Conservation (phyloP, 1,140 invertebrate genomes). For the Bombus vancouverensis region DNA sequence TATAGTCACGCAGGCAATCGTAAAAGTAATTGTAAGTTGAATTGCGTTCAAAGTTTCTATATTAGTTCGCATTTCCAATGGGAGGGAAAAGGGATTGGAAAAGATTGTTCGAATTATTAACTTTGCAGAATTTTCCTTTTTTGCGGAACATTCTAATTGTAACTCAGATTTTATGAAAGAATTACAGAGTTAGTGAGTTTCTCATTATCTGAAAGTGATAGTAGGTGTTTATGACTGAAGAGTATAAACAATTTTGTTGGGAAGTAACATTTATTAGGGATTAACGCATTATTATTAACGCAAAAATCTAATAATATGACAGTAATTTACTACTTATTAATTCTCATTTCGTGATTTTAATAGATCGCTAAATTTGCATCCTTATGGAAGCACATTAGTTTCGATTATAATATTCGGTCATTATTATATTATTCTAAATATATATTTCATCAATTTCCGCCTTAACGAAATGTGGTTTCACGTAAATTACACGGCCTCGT, state of each 20-base stretch:
- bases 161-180: not conserved
- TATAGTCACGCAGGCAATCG: not conserved
- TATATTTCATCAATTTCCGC: constrained; percentile 50
- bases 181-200: not conserved
- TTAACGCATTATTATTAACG: no score
- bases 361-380: not conserved
- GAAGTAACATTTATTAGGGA: no score
- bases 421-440: not conserved
- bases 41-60: constrained; percentile 18
- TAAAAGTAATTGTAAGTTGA: constrained; percentile 8
- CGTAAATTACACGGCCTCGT: constrained; percentile 68
- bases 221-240: not conserved
- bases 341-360: not conserved
- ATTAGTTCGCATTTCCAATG: not conserved
- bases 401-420: not conserved
- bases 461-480: constrained; percentile 70
- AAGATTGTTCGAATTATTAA: not conserved
- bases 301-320: not conserved
- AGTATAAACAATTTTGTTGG: no score
- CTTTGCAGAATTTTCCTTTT: not conserved
- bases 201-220: not conserved
- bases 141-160: not conserved
- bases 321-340: not conserved
- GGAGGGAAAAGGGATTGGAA: not conserved
- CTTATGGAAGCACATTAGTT: not conserved